Base-by-base conservation (phyloP, 1,140 invertebrate species). In the Drosophila nasuta region DNA sequence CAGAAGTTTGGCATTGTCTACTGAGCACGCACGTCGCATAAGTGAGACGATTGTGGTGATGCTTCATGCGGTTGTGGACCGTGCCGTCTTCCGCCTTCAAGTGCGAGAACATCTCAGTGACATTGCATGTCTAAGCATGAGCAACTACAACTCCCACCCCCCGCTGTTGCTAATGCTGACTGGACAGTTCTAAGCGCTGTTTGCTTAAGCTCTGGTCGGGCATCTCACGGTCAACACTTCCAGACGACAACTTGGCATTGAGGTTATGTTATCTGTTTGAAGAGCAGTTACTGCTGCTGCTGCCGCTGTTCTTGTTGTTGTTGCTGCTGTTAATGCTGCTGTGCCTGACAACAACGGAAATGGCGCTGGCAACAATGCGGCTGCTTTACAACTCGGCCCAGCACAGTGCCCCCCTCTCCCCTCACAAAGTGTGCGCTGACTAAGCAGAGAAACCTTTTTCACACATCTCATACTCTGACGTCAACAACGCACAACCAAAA, bases 281-380 rank as follows among this genome's bases (percentile, higher is more conserved):
- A 56, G 71, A 62, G 65, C 57, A 30, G 6, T 13, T 46, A 20
- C 35, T 59, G 57, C 10, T 25, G 17, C 13, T 51, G 60, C 25
- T 73, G 54, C 54, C 57, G 11, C 4, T 51, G 48, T 7, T 48
- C 11, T 33, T 15, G 13, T 15, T 56, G 30, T 10, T 52, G 48
- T 11, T 51, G 49, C n/a, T 45, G 25, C n/a, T 48, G 13, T 13
- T 51, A n/a, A 7, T 49, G 33, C 8, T 73, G 71, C 71, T 74
- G 57, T 54, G 57, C 20, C 65, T 69, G 71, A 74, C 71, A 74
- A 69, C 71, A 56, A 30, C 71, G 71, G 65, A 74, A 62, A 68
- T 68, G 71, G 57, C 15, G 35, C 28, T 62, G 57, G 8, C 51
- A 64, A 65, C 63, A 65, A 65, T 30, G 28, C 41, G 13, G 28